phyloP scores from a whole-genome alignment of 2,888 invertebrate species.

The Plagiodera versicolora region DNA sequence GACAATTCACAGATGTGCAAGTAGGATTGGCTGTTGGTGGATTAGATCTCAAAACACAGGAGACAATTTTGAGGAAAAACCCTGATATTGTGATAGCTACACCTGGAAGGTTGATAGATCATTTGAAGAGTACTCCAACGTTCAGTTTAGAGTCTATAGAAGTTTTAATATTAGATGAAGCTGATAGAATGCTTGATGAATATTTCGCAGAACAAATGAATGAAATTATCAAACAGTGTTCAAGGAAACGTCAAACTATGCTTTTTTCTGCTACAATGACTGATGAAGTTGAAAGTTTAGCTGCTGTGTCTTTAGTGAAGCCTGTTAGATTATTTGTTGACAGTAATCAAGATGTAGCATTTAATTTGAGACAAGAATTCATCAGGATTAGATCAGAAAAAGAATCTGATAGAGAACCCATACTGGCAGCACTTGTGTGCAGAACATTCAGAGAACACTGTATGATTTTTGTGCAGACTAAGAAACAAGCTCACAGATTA shows the following conservation, averaged over 20 bases:
- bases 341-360: slow-evolving; percentile 93
- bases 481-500: slow-evolving; percentile 90
- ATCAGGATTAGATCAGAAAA: slow-evolving; percentile 86
- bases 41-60: slow-evolving; percentile 77
- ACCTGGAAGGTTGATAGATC: slow-evolving; percentile 96
- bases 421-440: slow-evolving; percentile 79
- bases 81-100: slow-evolving; percentile 98
- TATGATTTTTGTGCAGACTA: slow-evolving; percentile 96
- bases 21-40: slow-evolving; percentile 87
- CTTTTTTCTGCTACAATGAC: slow-evolving; percentile 99
- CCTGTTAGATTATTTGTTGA: slow-evolving; percentile 96
- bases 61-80: slow-evolving; percentile 79
- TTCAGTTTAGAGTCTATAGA: slow-evolving; percentile 89
- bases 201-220: slow-evolving; percentile 99
- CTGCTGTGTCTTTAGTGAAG: slow-evolving; percentile 87
- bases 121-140: slow-evolving; percentile 91
- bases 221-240: slow-evolving; percentile 92
- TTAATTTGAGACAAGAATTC: slow-evolving; percentile 95
- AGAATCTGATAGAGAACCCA: slow-evolving; percentile 90
- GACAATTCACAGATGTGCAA: slow-evolving; percentile 83
- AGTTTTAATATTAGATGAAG: slow-evolving; percentile 79
- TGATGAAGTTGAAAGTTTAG: slow-evolving; percentile 94
- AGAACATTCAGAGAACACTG: slow-evolving; percentile 89
- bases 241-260: slow-evolving; percentile 91
- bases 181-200: slow-evolving; percentile 93